Evolutionary conservation across 2,888 invertebrate species (phyloP), one percentile per base, ranked within the genome.

Genomic region (Catocala fraxini): DNA sequence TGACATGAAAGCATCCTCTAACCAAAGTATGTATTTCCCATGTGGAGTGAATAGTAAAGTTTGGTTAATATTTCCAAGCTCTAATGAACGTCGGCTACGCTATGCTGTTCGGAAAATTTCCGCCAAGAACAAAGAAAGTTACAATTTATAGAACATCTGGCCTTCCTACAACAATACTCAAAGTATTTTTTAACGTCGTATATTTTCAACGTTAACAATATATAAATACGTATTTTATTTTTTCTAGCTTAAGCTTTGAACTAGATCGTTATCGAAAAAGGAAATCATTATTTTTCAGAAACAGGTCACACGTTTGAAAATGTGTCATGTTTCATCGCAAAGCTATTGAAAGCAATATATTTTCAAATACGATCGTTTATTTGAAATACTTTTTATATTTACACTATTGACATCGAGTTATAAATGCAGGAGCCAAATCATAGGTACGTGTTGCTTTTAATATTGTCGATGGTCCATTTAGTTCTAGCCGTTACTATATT

Each of bases 71-170:
- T 70, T 75, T 71, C 60, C 57, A 60, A 67, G 71, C 70, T 64
- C 67, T 78, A 79, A 80, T 77, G 71, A 80, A 81, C 64, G 68
- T 61, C 43, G 63, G 58, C 64, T 67, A 67, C 56, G 51, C 52
- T 59, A 59, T 60, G 47, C 15, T 65, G 67, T 69, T 74, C 59
- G 62, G 54, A 67, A 77, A 77, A 64, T 68, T 75, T 71, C 61
- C 64, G 52, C 54, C 48, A 59, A 66, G 71, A 78, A 68, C 65
- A 67, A 69, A 70, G 78, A 78, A 77, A 75, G 65, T 69, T 75
- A 69, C 67, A 68, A 70, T 70, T 75, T 70, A 72, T 71, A 78
- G 61, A 69, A 65, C 65, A 75, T 71, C 77, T 76, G 70, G 64
- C 59, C 57, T 69, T 63, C 67, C 68, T 58, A 66, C 39, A 49